These are phyloP conservation scores for Nebria brevicollis DNA, from an alignment of 2,888 invertebrate genomes.

Conservation along the genomic window DNA sequence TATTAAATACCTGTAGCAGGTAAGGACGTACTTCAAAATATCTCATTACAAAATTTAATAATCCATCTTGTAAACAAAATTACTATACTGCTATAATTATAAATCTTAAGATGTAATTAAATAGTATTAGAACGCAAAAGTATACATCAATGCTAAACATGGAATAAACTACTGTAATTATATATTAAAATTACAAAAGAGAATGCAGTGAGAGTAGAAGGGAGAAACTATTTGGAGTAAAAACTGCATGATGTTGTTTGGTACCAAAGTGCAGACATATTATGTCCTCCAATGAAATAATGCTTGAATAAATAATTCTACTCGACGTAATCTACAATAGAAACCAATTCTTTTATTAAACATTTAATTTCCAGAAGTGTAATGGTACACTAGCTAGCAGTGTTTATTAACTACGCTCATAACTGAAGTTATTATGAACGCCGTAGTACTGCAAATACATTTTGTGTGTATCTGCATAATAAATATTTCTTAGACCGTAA, in stretches of 20 bases:
- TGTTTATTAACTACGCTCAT: background rate
- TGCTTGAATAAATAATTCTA: no score
- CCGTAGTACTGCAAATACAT: background rate
- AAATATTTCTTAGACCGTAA: background rate
- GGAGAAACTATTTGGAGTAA: background rate
- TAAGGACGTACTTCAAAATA: background rate
- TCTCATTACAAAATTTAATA: constrained; percentile 25
- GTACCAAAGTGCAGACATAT: background rate
- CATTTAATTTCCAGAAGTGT: background rate
- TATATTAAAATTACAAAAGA: background rate
- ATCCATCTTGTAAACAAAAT: constrained; percentile 13
- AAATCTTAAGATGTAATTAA: constrained; percentile 22
- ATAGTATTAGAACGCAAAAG: background rate
- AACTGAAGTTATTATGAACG: background rate
- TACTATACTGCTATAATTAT: constrained; percentile 18
- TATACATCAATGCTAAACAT: constrained; percentile 12
- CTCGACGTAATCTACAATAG: no score
- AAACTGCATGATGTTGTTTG: background rate
- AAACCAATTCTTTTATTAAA: background rate
- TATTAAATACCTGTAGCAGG: background rate
- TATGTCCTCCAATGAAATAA: background rate
- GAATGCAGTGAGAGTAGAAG: background rate
- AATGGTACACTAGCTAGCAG: background rate
- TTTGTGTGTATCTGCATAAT: background rate
- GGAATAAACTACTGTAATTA: background rate